Percentiles rank a stretch among this genome's conserved stretches.
These are phyloP conservation scores for Acronicta psi DNA, from an alignment of 2,888 invertebrate genomes.

Conservation along the genomic window DNA sequence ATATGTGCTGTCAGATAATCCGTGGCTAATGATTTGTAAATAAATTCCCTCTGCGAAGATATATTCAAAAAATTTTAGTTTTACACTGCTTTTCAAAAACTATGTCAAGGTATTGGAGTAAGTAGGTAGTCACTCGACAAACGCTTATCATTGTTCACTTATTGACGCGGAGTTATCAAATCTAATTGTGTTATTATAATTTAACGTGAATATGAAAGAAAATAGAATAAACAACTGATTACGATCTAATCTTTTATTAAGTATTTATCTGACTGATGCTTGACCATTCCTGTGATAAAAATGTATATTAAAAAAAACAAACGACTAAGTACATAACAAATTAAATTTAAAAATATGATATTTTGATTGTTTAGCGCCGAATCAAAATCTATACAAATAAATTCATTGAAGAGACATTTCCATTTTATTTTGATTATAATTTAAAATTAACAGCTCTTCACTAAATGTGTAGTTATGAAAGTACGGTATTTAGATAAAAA, in stretches of 20 bases:
- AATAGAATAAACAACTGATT: conserved; percentile 66
- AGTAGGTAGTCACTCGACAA: conserved; percentile 42
- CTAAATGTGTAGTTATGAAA: too few relatives aligned
- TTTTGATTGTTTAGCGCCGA: too few relatives aligned
- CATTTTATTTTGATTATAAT: too few relatives aligned
- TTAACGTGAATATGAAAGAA: conserved; percentile 57
- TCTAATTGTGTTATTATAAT: conserved; percentile 40
- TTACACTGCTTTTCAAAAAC: conserved; percentile 22
- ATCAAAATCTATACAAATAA: too few relatives aligned
- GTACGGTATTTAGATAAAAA: too few relatives aligned
- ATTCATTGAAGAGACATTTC: too few relatives aligned
- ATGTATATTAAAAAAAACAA: too few relatives aligned
- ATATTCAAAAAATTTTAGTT: conserved; percentile 9
- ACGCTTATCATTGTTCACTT: conserved; percentile 32
- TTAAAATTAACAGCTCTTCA: too few relatives aligned
- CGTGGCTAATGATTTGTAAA: conserved; percentile 45
- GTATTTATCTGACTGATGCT: conserved; percentile 1
- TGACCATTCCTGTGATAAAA: background rate
- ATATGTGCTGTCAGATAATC: conserved; percentile 15
- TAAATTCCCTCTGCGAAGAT: conserved; percentile 22
- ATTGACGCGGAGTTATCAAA: conserved; percentile 25
- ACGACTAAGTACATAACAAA: too few relatives aligned
- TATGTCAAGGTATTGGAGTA: conserved; percentile 37
- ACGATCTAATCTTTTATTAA: conserved; percentile 44
- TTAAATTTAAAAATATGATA: too few relatives aligned